Percentiles rank a stretch among this genome's conserved stretches.
These are phyloP conservation scores for Propsilocerus akamusi DNA, from an alignment of 1,140 invertebrate species.

Conservation along the genomic window DNA sequence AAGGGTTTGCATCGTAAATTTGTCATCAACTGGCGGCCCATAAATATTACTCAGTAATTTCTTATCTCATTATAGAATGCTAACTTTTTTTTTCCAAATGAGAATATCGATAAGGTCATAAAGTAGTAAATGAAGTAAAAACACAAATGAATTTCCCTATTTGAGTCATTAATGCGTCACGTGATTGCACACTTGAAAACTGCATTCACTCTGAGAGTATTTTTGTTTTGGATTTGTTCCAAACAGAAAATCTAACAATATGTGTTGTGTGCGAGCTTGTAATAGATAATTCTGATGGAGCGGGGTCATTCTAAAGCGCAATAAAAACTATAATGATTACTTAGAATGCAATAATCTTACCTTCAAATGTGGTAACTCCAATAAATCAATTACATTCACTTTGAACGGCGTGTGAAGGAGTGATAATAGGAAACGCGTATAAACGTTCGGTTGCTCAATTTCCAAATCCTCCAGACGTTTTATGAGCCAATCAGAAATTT, in stretches of 20 bases:
- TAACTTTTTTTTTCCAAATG: too few relatives aligned
- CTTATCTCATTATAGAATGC: too few relatives aligned
- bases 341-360: background rate
- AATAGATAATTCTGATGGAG: background rate
- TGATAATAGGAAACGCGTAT: constrained; percentile 12
- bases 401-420: constrained; percentile 13
- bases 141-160: too few relatives aligned
- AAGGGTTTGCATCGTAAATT: background rate
- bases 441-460: constrained; percentile 12
- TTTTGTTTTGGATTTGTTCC: background rate
- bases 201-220: background rate
- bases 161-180: too few relatives aligned
- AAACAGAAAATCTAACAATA: background rate
- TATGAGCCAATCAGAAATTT: constrained; percentile 14
- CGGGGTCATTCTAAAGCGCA: background rate
- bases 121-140: background rate
- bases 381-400: constrained; percentile 10
- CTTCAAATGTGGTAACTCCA: constrained; percentile 3
- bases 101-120: too few relatives aligned
- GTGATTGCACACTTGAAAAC: constrained; percentile 6
- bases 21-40: too few relatives aligned
- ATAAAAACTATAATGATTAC: background rate
- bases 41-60: too few relatives aligned
- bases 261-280: background rate
- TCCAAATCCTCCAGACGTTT: constrained; percentile 13